phyloP scores from a whole-genome alignment of 2,888 invertebrate genomes.

The Athalia cordata region DNA sequence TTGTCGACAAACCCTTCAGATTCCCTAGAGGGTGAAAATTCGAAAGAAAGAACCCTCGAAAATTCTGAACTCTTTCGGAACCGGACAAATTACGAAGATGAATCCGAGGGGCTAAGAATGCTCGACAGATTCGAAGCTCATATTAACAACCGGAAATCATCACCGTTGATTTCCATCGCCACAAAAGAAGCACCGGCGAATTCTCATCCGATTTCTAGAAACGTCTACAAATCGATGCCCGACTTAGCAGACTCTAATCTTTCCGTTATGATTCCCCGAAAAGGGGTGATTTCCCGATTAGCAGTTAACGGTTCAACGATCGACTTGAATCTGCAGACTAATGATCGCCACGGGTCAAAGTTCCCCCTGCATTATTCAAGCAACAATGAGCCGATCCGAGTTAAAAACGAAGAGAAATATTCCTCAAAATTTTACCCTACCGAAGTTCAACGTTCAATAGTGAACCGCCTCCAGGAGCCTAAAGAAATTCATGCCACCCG shows the following conservation, averaged over 20 bases:
- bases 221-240: slow-evolving; percentile 53
- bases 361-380: background rate
- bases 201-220: slow-evolving; percentile 7
- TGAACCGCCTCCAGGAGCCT: slow-evolving; percentile 13
- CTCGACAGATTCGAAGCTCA: slow-evolving; percentile 47
- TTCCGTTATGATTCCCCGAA: background rate
- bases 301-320: slow-evolving; percentile 52
- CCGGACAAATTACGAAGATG: slow-evolving; percentile 24
- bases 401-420: background rate
- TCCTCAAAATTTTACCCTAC: background rate
- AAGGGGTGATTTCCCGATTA: slow-evolving; percentile 48
- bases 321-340: slow-evolving; percentile 33
- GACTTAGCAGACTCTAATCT: slow-evolving; percentile 46
- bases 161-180: background rate
- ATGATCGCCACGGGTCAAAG: background rate
- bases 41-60: background rate
- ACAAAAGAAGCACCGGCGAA: background rate
- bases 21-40: background rate
- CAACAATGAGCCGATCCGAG: too few species aligned
- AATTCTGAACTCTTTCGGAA: background rate
- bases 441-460: background rate
- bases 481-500: slow-evolving; percentile 19
- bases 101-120: slow-evolving; percentile 46
- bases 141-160: slow-evolving; percentile 49
- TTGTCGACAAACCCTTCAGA: background rate